Conservation (phyloP, 2,113 vertebrate genomes). For the Melanerpes formicivorus region DNA sequence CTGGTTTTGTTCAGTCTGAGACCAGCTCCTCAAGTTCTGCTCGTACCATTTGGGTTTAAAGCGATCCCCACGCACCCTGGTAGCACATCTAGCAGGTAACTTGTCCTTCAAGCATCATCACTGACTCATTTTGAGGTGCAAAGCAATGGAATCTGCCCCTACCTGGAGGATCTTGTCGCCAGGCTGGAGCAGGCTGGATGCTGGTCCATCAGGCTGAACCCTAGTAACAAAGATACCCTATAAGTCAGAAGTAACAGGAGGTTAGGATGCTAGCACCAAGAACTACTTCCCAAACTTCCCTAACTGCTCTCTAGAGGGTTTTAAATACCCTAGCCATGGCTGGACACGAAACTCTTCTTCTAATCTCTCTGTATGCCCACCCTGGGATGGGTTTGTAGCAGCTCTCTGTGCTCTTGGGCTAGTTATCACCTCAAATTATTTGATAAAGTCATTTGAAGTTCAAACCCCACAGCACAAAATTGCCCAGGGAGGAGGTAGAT, state of each 20-base stretch:
- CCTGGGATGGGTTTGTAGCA: neutral
- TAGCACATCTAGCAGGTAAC: too few relatives aligned
- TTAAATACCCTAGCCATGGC: neutral
- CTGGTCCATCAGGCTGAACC: constrained; percentile 99
- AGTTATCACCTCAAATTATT: neutral
- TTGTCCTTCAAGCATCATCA: too few relatives aligned
- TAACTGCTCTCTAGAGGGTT: neutral
- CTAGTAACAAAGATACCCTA: constrained; percentile 99
- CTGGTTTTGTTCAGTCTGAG: neutral
- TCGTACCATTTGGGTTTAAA: too few relatives aligned
- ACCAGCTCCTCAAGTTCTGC: neutral
- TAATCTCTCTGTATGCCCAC: neutral
- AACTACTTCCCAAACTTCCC: constrained; percentile 53
- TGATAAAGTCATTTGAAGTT: accelerated
- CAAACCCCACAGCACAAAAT: neutral
- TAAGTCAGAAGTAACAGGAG: constrained; percentile 99
- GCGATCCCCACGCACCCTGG: accelerated
- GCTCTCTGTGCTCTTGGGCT: neutral
- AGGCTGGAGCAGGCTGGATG: constrained; percentile 90
- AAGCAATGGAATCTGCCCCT: constrained; percentile 53
- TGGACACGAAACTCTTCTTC: neutral
- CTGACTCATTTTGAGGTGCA: neutral
- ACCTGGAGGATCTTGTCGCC: constrained; percentile 99
- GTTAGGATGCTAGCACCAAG: constrained; percentile 88
- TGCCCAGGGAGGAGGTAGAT: neutral